A percentile compares a stretch with the other conserved stretches of the same genome.
Evolutionary conservation across 2,888 invertebrate species (phyloP).

Genomic region (Phaonia tiefii): DNA sequence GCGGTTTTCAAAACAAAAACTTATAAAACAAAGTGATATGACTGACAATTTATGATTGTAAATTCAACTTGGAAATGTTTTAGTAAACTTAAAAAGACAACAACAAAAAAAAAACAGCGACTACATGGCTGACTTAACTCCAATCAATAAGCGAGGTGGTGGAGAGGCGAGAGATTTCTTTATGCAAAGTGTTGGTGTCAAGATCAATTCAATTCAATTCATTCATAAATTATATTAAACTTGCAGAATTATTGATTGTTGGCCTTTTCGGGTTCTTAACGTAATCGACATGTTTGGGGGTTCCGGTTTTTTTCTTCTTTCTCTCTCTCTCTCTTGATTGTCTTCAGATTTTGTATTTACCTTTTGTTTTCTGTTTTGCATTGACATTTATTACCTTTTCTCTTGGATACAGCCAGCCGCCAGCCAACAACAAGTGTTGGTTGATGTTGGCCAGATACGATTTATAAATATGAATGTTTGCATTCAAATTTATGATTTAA

Average conservation of each 20-base stretch:
- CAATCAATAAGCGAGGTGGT: no score
- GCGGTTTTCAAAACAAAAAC: conserved; percentile 8
- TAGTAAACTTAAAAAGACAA: conserved; percentile 19
- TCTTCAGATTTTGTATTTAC: no score
- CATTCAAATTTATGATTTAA: neutral
- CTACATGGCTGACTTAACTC: neutral
- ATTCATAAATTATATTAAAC: conserved; percentile 43
- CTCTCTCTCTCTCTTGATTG: conserved; percentile 14
- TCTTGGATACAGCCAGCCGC: conserved; percentile 18
- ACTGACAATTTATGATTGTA: conserved; percentile 38
- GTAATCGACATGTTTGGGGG: conserved; percentile 34
- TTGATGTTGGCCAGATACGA: neutral
- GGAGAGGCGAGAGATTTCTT: no score
- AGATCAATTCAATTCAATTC: conserved; percentile 31
- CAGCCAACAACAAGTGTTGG: conserved; percentile 31
- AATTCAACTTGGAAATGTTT: conserved; percentile 61
- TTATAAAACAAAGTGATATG: neutral
- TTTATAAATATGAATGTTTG: neutral
- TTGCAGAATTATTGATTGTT: conserved; percentile 22
- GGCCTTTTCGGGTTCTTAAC: conserved; percentile 20
- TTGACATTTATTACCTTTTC: conserved; percentile 8
- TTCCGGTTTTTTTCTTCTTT: conserved; percentile 38
- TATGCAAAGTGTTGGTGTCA: conserved; percentile 32
- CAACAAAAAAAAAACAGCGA: conserved; percentile 2
- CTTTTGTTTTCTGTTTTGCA: conserved; percentile 21